Evolutionary conservation across 2,113 vertebrate species (phyloP).

Genomic region (Synodontis membranacea): DNA sequence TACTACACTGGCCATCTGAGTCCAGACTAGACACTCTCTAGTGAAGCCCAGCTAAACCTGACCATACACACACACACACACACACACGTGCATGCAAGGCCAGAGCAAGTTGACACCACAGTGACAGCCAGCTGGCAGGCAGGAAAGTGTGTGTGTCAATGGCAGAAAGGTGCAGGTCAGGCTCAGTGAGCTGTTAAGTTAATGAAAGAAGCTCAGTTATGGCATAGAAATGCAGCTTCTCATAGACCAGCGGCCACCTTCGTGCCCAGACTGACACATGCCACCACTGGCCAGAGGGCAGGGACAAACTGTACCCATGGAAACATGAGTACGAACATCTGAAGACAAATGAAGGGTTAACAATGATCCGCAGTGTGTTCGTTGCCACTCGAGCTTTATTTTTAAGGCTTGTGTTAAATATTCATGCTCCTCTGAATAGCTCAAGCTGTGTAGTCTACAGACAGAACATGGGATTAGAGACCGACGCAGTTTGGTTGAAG

Average conservation of each 20-base stretch:
- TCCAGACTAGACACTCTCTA: conserved; percentile 25
- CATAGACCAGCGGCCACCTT: conserved; percentile 53
- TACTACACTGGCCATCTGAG: conserved; percentile 24
- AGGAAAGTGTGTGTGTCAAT: conserved; percentile 38
- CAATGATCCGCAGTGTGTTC: conserved; percentile 40
- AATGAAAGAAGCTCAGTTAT: conserved; percentile 69
- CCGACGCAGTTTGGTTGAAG: conserved; percentile 27
- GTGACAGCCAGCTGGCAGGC: conserved; percentile 66
- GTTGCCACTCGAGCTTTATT: conserved; percentile 36
- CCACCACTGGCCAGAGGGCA: conserved; percentile 53
- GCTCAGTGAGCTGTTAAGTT: conserved; percentile 69
- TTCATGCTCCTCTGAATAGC: conserved; percentile 41
- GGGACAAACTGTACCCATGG: conserved; percentile 57
- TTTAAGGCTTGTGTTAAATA: conserved; percentile 49
- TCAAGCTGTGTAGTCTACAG: conserved; percentile 28
- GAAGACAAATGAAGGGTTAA: conserved; percentile 46
- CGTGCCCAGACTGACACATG: conserved; percentile 62
- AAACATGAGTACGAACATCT: conserved; percentile 66
- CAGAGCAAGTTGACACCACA: conserved; percentile 70
- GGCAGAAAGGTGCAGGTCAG: conserved; percentile 54
- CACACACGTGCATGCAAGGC: conserved; percentile 47
- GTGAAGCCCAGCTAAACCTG: conserved; percentile 43
- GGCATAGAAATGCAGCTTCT: conserved; percentile 37
- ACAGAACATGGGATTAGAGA: conserved; percentile 39
- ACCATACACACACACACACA: conserved; percentile 38